A percentile compares a stretch with the other conserved stretches of the same genome.
Conservation (phyloP, 2,888 invertebrate genomes). For the Cyrtodaria siliqua region DNA sequence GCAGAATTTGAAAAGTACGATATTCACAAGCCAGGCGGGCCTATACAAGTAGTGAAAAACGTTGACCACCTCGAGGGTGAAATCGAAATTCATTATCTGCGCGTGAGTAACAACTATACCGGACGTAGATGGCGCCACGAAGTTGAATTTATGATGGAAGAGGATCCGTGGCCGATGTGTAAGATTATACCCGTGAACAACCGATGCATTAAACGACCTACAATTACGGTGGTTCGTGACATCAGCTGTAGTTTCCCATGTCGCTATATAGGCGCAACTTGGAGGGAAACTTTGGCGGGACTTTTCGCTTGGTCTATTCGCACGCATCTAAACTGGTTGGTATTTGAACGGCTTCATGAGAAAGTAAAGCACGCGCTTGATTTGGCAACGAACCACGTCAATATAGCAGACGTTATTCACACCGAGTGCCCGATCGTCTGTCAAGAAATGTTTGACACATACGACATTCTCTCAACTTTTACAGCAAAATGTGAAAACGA, state of each 20-base stretch:
- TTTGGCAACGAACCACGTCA: conserved; percentile 52
- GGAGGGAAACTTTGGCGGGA: conserved; percentile 69
- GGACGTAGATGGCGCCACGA: conserved; percentile 68
- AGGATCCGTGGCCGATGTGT: conserved; percentile 72
- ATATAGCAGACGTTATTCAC: conserved; percentile 45
- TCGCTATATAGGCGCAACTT: conserved; percentile 67
- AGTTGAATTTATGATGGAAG: conserved; percentile 72
- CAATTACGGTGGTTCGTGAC: conserved; percentile 49
- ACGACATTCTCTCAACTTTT: conserved; percentile 62
- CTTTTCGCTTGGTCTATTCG: conserved; percentile 69
- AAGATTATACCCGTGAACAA: conserved; percentile 66
- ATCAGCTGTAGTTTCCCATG: conserved; percentile 49
- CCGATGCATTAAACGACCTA: conserved; percentile 50
- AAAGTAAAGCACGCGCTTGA: conserved; percentile 66
- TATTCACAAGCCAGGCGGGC: conserved; percentile 68
- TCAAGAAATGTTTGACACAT: conserved; percentile 61
- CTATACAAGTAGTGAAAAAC: conserved; percentile 56
- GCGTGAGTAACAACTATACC: conserved; percentile 61
- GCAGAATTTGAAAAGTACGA: conserved; percentile 67
- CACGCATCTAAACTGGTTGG: conserved; percentile 67
- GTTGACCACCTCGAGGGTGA: conserved; percentile 30
- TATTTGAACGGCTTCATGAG: conserved; percentile 69
- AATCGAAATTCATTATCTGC: conserved; percentile 63
- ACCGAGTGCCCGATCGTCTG: conserved; percentile 64
- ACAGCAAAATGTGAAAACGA: conserved; percentile 71